Evolutionary conservation across 2,113 vertebrate species (phyloP).

Genomic region (Rutilus rutilus): DNA sequence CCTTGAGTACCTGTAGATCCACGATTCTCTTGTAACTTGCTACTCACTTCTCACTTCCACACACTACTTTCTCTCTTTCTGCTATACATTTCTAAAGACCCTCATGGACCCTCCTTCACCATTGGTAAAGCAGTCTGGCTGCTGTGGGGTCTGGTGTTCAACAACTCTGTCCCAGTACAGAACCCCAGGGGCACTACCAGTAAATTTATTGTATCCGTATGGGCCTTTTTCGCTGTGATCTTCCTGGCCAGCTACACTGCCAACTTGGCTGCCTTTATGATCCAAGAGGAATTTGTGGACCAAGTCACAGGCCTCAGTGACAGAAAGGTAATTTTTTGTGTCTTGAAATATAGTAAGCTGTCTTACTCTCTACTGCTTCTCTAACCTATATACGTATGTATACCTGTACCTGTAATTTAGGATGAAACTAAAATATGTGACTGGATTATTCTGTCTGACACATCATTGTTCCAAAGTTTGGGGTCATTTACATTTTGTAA

Average conservation of each 20-base stretch:
- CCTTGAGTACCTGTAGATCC: background rate
- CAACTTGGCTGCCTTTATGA: slow-evolving; percentile 99
- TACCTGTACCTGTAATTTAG: background rate
- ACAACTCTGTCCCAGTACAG: slow-evolving; percentile 98
- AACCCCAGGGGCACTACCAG: slow-evolving; percentile 97
- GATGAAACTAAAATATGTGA: background rate
- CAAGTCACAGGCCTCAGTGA: slow-evolving; percentile 98
- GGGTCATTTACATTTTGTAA: background rate
- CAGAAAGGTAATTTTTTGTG: slow-evolving; percentile 84
- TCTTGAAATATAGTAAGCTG: background rate
- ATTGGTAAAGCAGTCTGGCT: slow-evolving; percentile 98
- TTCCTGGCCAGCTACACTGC: slow-evolving; percentile 98
- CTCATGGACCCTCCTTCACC: slow-evolving; percentile 95
- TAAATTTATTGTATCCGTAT: slow-evolving; percentile 98
- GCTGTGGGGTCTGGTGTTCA: slow-evolving; percentile 98
- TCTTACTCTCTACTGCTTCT: background rate
- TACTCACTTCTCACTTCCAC: slow-evolving; percentile 1
- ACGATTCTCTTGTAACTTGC: background rate
- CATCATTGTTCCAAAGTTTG: background rate
- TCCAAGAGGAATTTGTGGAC: slow-evolving; percentile 99
- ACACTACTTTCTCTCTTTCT: slow-evolving; percentile 7
- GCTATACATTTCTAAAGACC: slow-evolving; percentile 73
- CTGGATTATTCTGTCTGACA: background rate
- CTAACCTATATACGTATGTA: background rate
- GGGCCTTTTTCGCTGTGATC: slow-evolving; percentile 99